These are phyloP conservation scores for Trichonephila clavata DNA, from an alignment of 1,140 invertebrate genomes.

Conservation along the genomic window DNA sequence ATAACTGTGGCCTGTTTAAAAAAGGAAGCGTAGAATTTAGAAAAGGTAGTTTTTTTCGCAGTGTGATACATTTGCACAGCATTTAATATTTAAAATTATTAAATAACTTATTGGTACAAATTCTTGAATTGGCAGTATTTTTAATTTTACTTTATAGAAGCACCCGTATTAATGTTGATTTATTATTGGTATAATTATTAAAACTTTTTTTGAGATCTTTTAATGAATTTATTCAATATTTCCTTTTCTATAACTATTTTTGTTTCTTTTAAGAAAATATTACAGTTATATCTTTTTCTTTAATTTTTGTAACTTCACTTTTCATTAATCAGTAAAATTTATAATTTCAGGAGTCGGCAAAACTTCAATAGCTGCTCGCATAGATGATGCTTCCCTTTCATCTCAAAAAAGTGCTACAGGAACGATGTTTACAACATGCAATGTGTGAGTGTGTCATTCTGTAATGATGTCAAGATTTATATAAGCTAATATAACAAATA, in stretches of 20 bases:
- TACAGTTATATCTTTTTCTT: too few species aligned
- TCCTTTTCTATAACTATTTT: background rate
- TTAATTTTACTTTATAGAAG: too few species aligned
- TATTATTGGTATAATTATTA: background rate
- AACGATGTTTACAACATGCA: conserved; percentile 21
- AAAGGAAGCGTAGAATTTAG: too few species aligned
- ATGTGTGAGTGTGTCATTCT: background rate
- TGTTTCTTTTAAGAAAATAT: background rate
- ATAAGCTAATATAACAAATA: too few species aligned
- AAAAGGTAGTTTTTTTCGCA: too few species aligned
- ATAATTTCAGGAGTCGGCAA: conserved; percentile 27
- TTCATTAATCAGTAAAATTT: background rate
- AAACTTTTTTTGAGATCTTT: background rate
- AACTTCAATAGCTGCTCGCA: conserved; percentile 22
- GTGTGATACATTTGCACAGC: too few species aligned
- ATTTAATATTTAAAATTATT: too few species aligned
- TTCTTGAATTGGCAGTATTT: too few species aligned
- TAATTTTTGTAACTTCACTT: background rate
- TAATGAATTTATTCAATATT: background rate
- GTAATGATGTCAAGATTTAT: too few species aligned
- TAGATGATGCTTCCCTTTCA: conserved; percentile 10
- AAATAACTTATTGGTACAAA: too few species aligned
- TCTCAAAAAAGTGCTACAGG: background rate
- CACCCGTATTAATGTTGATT: too few species aligned
- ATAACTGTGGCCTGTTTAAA: too few species aligned